Evolutionary conservation across 2,888 invertebrate genomes (phyloP).

Genomic region (Apeira syringaria): DNA sequence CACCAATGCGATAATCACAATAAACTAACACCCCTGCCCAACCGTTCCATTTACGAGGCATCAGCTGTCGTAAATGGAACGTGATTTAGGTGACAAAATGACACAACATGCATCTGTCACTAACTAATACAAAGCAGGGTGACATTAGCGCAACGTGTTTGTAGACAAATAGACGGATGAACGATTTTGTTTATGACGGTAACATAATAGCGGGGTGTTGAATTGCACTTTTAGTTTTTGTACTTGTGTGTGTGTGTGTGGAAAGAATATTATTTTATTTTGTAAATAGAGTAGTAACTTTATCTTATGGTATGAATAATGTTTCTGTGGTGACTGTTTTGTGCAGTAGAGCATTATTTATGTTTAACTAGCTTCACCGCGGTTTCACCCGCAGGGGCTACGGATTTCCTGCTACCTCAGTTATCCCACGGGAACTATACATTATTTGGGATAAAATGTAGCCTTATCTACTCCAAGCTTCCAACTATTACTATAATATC

Average conservation of each 20-base stretch:
- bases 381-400: no score
- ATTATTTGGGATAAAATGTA: no score
- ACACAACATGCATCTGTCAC: slow-evolving; percentile 23
- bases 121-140: slow-evolving; percentile 7
- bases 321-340: slow-evolving; percentile 2
- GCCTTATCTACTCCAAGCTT: no score
- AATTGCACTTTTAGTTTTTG: slow-evolving; percentile 15
- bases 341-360: no score
- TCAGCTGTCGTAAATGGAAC: slow-evolving; percentile 14
- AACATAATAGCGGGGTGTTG: slow-evolving; percentile 19
- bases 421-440: no score
- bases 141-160: slow-evolving; percentile 30
- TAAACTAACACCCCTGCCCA: slow-evolving; percentile 5
- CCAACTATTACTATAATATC: no score
- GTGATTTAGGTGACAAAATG: slow-evolving; percentile 22
- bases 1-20: background rate
- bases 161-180: slow-evolving; percentile 27
- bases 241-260: background rate
- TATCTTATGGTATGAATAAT: slow-evolving; percentile 10
- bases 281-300: slow-evolving; percentile 6
- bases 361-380: no score
- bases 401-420: no score
- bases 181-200: slow-evolving; percentile 18
- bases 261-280: slow-evolving; percentile 11
- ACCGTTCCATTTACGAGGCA: slow-evolving; percentile 8